Percentiles rank a stretch among this genome's conserved stretches.
Evolutionary conservation across 1,140 invertebrate genomes (phyloP).

Genomic region (Cotesia typhae): DNA sequence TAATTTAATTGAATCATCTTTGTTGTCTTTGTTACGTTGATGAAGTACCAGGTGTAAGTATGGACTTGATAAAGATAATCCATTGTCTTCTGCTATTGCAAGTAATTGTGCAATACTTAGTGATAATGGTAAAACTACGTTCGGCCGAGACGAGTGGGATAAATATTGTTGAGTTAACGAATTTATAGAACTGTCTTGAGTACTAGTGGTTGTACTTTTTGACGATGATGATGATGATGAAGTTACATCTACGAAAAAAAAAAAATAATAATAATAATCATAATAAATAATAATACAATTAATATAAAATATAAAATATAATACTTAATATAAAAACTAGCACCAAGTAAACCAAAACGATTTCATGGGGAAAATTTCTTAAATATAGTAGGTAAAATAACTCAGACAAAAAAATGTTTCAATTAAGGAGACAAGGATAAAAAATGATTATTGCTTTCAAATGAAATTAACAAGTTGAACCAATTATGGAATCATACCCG

Average conservation of each 20-base stretch:
- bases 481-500: constrained; percentile 47
- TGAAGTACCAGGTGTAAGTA: constrained; percentile 64
- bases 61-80: constrained; percentile 68
- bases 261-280: too few relatives aligned
- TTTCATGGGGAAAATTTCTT: constrained; percentile 2
- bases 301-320: too few relatives aligned
- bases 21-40: constrained; percentile 58
- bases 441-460: constrained; percentile 14
- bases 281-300: too few relatives aligned
- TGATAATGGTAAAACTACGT: constrained; percentile 66
- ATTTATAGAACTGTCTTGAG: constrained; percentile 43
- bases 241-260: constrained; percentile 43
- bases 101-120: constrained; percentile 73
- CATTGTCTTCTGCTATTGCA: constrained; percentile 67
- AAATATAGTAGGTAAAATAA: too few relatives aligned
- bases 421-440: constrained; percentile 13
- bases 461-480: constrained; percentile 6
- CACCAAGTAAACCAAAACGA: constrained; percentile 7
- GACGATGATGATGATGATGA: constrained; percentile 41
- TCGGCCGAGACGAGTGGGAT: constrained; percentile 62
- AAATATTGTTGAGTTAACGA: constrained; percentile 60
- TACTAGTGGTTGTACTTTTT: constrained; percentile 45
- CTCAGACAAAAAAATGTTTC: neutral
- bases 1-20: constrained; percentile 52
- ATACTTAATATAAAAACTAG: too few relatives aligned